phyloP scores from a whole-genome alignment of 2,888 invertebrate genomes.

The Zele albiditarsus region DNA sequence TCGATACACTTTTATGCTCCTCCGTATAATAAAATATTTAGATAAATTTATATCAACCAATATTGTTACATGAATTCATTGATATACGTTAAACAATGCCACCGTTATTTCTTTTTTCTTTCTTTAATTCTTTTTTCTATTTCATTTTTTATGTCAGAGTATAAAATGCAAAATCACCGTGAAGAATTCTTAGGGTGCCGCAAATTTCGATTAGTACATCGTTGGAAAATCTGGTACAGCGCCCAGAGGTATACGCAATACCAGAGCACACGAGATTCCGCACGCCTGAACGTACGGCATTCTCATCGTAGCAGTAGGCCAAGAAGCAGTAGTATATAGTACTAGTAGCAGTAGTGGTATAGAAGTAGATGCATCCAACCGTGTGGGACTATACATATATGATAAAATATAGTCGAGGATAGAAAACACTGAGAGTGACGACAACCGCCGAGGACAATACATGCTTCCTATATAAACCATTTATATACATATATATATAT shows the following conservation, averaged over 20 bases:
- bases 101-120: not conserved
- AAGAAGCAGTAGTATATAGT: not conserved
- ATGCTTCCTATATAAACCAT: not conserved
- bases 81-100: not conserved
- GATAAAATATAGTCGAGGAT: not conserved
- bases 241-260: conserved; percentile 28
- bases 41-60: not conserved
- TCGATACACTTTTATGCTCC: not conserved
- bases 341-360: not conserved
- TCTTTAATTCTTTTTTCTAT: not conserved
- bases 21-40: not conserved
- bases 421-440: not conserved
- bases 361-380: not conserved
- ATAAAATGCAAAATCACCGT: conserved; percentile 21
- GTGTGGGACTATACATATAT: not conserved
- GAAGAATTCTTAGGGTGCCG: conserved; percentile 32
- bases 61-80: not conserved
- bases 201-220: conserved; percentile 36
- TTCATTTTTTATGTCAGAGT: not conserved
- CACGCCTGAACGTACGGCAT: conserved; percentile 19
- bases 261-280: conserved; percentile 34
- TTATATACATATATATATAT: not conserved
- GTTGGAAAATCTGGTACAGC: conserved; percentile 36
- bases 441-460: not conserved
- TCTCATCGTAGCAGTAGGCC: conserved; percentile 29